Evolutionary conservation across 2,113 vertebrate genomes (phyloP).

Genomic region (Alexandromys fortis): DNA sequence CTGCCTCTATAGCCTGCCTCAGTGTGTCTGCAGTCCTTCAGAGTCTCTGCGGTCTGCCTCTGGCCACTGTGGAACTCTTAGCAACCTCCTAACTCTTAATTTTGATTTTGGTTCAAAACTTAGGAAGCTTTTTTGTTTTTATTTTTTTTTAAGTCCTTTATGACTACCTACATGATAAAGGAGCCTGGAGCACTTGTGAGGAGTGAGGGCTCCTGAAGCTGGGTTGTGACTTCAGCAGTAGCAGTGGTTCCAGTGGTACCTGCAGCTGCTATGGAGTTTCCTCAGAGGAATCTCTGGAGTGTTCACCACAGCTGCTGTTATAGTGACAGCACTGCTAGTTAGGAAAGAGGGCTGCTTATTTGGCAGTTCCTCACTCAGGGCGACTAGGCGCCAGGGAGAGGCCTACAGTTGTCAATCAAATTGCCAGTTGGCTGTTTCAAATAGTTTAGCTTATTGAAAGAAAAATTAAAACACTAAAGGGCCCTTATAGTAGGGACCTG

Average conservation of each 20-base stretch:
- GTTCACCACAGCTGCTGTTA: neutral
- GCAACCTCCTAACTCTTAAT: neutral
- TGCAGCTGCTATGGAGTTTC: neutral
- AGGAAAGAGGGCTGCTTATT: neutral
- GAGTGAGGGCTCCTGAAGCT: neutral
- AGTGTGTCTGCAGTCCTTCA: too few species aligned
- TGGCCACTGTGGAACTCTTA: neutral
- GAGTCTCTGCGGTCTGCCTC: neutral
- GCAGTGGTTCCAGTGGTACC: neutral
- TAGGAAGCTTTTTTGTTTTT: neutral
- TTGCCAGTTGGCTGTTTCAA: neutral
- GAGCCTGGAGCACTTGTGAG: neutral
- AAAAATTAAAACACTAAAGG: neutral
- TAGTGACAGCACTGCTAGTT: too few species aligned
- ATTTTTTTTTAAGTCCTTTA: neutral
- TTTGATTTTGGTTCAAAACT: neutral
- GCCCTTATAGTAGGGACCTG: neutral
- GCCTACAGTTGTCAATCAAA: neutral
- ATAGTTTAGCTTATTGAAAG: neutral
- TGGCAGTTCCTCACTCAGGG: neutral
- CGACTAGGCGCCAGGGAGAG: neutral
- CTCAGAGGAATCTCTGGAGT: neutral
- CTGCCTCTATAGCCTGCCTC: neutral
- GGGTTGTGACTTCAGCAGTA: neutral
- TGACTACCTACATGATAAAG: neutral